A percentile compares a stretch with the other conserved stretches of the same genome.
These are phyloP conservation scores for Prunella fulvescens DNA, from an alignment of 2,113 vertebrate species.

Conservation along the genomic window DNA sequence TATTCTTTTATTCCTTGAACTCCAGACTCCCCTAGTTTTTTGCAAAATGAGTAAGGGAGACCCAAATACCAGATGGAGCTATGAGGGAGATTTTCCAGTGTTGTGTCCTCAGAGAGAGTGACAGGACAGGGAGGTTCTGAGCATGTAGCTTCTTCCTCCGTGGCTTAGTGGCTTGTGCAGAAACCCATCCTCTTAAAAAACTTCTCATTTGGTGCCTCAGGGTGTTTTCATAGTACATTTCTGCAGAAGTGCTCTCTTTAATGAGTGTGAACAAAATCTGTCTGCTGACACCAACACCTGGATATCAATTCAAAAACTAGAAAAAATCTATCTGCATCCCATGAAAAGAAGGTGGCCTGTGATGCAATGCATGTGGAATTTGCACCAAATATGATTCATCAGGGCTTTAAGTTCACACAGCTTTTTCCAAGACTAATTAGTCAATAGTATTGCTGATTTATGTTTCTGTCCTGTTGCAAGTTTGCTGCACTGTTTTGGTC, in stretches of 20 bases:
- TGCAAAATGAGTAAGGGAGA: neutral
- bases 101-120: neutral
- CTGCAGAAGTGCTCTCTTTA: neutral
- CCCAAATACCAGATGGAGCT: neutral
- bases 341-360: neutral
- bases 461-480: neutral
- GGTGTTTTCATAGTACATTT: neutral
- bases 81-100: neutral
- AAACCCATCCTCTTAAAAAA: neutral
- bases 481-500: neutral
- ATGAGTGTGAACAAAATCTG: neutral
- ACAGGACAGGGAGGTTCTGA: neutral
- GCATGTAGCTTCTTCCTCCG: neutral
- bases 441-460: neutral
- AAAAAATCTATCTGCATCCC: neutral
- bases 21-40: neutral
- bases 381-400: neutral
- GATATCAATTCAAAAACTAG: neutral
- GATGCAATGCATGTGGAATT: accelerated
- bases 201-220: neutral
- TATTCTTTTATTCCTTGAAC: neutral
- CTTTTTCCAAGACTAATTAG: neutral
- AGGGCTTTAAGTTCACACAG: neutral
- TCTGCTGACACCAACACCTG: neutral
- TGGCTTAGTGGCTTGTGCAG: neutral